Evolutionary conservation across 2,888 invertebrate species (phyloP), one percentile per base, ranked within the genome.

Genomic region (Herminia tarsipennalis): DNA sequence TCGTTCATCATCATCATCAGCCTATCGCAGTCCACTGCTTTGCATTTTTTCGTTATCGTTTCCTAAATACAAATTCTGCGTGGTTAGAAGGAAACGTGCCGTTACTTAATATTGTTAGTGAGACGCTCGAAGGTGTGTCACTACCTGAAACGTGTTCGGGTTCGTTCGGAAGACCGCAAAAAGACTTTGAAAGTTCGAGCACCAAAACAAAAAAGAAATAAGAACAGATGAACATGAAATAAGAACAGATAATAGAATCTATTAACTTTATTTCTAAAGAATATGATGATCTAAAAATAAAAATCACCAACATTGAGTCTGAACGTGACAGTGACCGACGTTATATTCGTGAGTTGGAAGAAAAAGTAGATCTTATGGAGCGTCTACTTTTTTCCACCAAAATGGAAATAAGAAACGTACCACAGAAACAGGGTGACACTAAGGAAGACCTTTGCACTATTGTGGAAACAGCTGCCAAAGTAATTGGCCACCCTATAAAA

Each of bases 401-500:
- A 12, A 36, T 36, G 5, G 34, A 34, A 13, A 34, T 34, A 13
- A 21, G 22, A 14, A 34, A 34, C 9, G 22, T 34, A 14, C 25
- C 35, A 2, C 16, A 24, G 22, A 25, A 25, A 1, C 9, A n/a
- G 9, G 17, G 5, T 0, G 35, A 36, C 6, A 25, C 17, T 17
- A 36, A 25, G 13, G 9, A 16, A 10, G 25, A 36, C 2, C 35
- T 36, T 1, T 16, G 17, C 5, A 16, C 16, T 16, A 9, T 25
- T 6, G 25, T 36, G 5, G 6, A 10, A 2, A 10, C 4, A 17
- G 9, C 35, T 9, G 35, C 35, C 1, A 12, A 17, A 1, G 10
- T 25, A 5, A 9, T 36, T 25, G 9, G 17, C 14, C 3, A 9
- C 9, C 24, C 24, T 4, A 24, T 36, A 12, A 5, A 25, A 9